Evolutionary conservation across 1,140 invertebrate species (phyloP).

Genomic region (Gryon sp.): DNA sequence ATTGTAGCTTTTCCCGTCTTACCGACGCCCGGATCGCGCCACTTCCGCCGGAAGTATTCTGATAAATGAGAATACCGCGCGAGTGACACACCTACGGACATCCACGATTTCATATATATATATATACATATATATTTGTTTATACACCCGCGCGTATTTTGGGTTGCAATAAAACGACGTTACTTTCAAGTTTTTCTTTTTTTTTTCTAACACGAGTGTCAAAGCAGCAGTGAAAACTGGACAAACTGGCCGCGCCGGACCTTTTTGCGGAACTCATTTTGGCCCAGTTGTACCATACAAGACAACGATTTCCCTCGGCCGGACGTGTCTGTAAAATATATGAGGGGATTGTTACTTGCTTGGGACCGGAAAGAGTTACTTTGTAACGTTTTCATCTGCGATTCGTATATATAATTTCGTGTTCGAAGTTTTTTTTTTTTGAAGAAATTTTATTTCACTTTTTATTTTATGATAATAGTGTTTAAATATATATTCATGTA

Average conservation of each 20-base stretch:
- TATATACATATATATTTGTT: neutral
- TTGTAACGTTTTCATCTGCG: slow-evolving; percentile 8
- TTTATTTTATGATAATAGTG: no score
- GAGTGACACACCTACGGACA: slow-evolving; percentile 59
- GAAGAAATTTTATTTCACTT: no score
- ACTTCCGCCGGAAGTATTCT: slow-evolving; percentile 78
- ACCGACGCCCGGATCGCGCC: slow-evolving; percentile 77
- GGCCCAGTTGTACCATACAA: slow-evolving; percentile 30
- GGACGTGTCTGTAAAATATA: neutral
- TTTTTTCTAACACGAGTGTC: no score
- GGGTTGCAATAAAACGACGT: slow-evolving; percentile 31
- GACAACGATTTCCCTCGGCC: slow-evolving; percentile 16
- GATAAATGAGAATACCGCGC: slow-evolving; percentile 77
- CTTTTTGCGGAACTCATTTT: slow-evolving; percentile 50
- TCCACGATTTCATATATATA: neutral
- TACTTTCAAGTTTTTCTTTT: slow-evolving; percentile 38
- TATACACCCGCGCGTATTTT: slow-evolving; percentile 44
- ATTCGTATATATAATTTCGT: no score
- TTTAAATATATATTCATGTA: no score
- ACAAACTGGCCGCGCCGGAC: slow-evolving; percentile 49
- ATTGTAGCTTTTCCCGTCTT: slow-evolving; percentile 60
- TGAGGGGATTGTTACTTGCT: slow-evolving; percentile 12
- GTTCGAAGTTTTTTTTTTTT: no score
- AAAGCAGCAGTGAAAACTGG: slow-evolving; percentile 35
- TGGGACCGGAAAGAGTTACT: slow-evolving; percentile 6